Conservation (phyloP, 1,140 invertebrate genomes). For the Eriosoma lanigerum region DNA sequence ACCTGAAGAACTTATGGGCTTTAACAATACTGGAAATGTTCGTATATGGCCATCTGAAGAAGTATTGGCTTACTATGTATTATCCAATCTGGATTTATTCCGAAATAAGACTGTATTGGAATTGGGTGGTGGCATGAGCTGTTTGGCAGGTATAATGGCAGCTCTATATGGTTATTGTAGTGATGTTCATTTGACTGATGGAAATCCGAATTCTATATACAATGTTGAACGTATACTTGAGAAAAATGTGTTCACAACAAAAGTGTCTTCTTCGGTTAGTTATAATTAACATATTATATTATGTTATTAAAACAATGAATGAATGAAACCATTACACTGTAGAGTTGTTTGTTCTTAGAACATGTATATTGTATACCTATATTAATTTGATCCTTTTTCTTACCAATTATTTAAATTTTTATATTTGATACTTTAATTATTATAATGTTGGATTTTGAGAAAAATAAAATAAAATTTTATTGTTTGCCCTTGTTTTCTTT, state of each 20-base stretch:
- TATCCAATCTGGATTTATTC: conserved; percentile 70
- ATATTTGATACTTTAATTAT: not conserved
- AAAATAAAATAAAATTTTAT: not conserved
- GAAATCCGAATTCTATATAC: conserved; percentile 74
- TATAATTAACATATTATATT: conserved; percentile 34
- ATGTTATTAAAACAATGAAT: conserved; percentile 19
- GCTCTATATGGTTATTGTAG: conserved; percentile 68
- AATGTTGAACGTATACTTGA: conserved; percentile 70
- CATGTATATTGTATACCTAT: not conserved
- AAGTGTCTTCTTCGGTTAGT: conserved; percentile 56
- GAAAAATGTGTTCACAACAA: conserved; percentile 64
- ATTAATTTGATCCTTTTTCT: conserved; percentile 15
- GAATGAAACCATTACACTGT: not conserved
- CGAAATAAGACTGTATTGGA: conserved; percentile 71
- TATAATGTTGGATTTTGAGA: not conserved
- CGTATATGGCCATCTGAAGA: conserved; percentile 90
- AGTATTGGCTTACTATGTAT: conserved; percentile 73
- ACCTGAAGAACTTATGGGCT: conserved; percentile 74
- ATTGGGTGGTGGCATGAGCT: conserved; percentile 84
- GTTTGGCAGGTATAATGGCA: conserved; percentile 74
- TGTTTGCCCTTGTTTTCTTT: not conserved
- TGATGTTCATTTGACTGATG: conserved; percentile 72
- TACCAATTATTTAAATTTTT: conserved; percentile 10
- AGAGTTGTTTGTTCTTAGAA: conserved; percentile 3
- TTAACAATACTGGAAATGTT: conserved; percentile 90